Evolutionary conservation across 2,113 vertebrate species (phyloP), one percentile per base, ranked within the genome.

Genomic region (Hucho hucho): DNA sequence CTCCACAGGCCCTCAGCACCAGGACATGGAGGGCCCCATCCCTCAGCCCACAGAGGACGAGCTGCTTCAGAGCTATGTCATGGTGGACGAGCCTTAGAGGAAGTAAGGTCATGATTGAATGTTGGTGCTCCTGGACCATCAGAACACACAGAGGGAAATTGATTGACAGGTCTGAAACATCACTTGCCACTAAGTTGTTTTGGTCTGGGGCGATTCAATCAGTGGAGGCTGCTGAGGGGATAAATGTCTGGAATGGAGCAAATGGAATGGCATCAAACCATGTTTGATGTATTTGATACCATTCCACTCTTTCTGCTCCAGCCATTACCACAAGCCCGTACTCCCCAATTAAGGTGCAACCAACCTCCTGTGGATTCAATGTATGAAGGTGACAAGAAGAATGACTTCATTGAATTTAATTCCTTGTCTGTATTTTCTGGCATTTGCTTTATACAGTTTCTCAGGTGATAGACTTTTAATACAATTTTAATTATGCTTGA

Each of bases 81-180:
- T 24, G n/a, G 63, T 66, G 63, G 64, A 66, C 37, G 79, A 81
- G 22, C 75, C 18, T 9, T 24, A 72, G 7, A 64, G 20, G 69
- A 78, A 75, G 26, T 76, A 25, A 66, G 3, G 53, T 69, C 24
- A 49, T 47, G 16, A 49, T 24, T 59, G 25, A 70, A 37, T 73
- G 28, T 24, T 25, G 37, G 56, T 18, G 14, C 14, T 20, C 56
- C 18, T 20, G 18, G 56, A 58, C 20, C 56, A 58, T 61, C 20
- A n/a, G 20, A 9, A 22, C 3, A 20, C 2, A 61, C 13, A 61
- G 14, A 53, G 47, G 47, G 47, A 53, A 53, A 53, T 53, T 53
- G 49, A 53, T 53, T 53, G 49, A 43, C 37, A 53, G 16, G 49
- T 53, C 49, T 16, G 3, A 53, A 53, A 53, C 49, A 53, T 18